A percentile compares a stretch with the other conserved stretches of the same genome.
phyloP scores from a whole-genome alignment of 2,888 invertebrate species.

The Ichneumon xanthorius region DNA sequence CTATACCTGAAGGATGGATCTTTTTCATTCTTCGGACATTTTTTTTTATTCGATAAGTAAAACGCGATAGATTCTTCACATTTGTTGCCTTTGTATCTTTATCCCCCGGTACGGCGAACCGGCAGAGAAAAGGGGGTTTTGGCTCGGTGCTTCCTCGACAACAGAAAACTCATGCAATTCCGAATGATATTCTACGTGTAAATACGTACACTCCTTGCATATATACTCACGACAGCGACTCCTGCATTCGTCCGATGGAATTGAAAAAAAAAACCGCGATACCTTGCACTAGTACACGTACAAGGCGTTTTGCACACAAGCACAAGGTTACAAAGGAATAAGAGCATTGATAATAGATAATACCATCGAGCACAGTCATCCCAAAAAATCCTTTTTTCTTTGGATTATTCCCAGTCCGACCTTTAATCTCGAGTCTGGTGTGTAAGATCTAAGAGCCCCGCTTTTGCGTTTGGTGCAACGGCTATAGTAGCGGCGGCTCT shows the following conservation, averaged over 20 bases:
- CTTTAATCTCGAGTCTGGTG: neutral
- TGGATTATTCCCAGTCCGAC: neutral
- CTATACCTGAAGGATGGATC: neutral
- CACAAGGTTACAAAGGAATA: neutral
- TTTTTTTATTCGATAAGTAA: conserved; percentile 24
- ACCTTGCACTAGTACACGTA: neutral
- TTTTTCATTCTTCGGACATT: conserved; percentile 36
- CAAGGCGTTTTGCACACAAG: neutral
- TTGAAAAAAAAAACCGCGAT: neutral
- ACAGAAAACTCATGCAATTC: neutral
- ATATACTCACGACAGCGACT: neutral
- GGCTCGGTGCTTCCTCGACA: neutral
- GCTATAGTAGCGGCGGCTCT: neutral
- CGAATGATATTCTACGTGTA: neutral
- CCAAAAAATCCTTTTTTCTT: neutral
- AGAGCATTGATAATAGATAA: neutral
- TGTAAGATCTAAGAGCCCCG: neutral
- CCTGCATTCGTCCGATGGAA: neutral
- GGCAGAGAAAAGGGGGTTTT: neutral
- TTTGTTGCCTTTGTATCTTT: neutral
- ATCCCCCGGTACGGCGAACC: neutral
- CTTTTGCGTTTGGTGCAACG: neutral
- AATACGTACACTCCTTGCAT: neutral
- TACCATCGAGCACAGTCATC: neutral
- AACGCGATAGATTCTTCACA: conserved; percentile 6